These are phyloP conservation scores for Leptinotarsa lineolata DNA, from an alignment of 1,140 invertebrate genomes.

Conservation along the genomic window DNA sequence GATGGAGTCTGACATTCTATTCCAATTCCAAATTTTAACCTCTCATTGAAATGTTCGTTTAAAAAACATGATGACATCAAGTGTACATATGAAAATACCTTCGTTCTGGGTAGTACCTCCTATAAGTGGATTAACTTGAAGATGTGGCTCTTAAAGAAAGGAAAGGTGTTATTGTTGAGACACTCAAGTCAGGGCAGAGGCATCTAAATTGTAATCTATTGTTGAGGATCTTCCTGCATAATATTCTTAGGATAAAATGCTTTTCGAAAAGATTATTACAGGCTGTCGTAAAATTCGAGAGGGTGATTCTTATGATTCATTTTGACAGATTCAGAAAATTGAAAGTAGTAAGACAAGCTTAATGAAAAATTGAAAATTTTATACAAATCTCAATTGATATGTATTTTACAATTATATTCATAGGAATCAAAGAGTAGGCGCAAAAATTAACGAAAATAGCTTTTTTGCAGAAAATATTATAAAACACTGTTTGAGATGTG, in stretches of 20 bases:
- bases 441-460: too few relatives aligned
- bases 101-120: conserved; percentile 7
- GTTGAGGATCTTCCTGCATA: background rate
- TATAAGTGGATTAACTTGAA: conserved; percentile 16
- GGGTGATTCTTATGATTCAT: too few relatives aligned
- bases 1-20: too few relatives aligned
- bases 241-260: conserved; percentile 7
- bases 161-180: conserved; percentile 11
- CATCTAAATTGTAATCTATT: conserved; percentile 12
- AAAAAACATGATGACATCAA: conserved; percentile 13
- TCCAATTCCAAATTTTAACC: background rate
- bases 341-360: too few relatives aligned
- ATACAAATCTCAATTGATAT: too few relatives aligned
- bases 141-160: conserved; percentile 9
- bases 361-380: too few relatives aligned
- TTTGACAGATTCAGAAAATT: too few relatives aligned
- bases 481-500: too few relatives aligned
- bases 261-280: conserved; percentile 7
- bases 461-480: too few relatives aligned
- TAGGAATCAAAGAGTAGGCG: too few relatives aligned
- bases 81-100: conserved; percentile 11
- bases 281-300: background rate
- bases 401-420: too few relatives aligned
- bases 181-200: conserved; percentile 10
- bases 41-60: background rate